Evolutionary conservation across 37 sponge, comb jelly and placozoan genomes (phyloP), one percentile per base, ranked within the genome.

Genomic region (Geodia barretti): DNA sequence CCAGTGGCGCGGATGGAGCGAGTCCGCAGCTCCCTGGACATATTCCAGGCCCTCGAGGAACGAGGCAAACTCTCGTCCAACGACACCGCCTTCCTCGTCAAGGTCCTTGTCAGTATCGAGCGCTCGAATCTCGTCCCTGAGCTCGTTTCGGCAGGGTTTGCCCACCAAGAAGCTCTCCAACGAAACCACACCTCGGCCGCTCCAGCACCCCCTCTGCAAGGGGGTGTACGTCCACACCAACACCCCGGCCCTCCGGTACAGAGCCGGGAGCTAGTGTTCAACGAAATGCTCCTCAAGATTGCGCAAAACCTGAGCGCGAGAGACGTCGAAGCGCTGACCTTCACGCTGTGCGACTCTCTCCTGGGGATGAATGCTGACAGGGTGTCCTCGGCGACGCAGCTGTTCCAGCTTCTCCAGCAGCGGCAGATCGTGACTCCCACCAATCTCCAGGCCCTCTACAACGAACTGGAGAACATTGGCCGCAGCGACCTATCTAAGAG

Each of bases 11-110:
- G 70, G 2, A 72, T 87, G 60, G 92, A 92, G 37, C 39, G 59
- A 28, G 62, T 83, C 28, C 43, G 68, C 0, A 68, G 63, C 25
- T 54, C 77, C 1, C 42, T 72, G 0, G 88, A 79, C 30, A 58
- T 92, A 1, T 92, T 87, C 41, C 39, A 62, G 39, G 88, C 88
- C 1, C 74, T 92, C 25, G 87, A 79, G 39, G 88, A 92, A 58
- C 62, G 75, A 36, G 92, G 91, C 1, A 74, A 78, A 39, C 62
- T 92, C 0, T 29, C 76, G 23, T 28, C 33, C 26, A 39, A 87
- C 36, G 79, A 92, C 31, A n/a, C 76, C 23, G 72, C 20, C 37
- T 87, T 78, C 33, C 76, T 92, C 3, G 39, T 68, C 17, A 33
- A 65, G 29, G 28, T 79, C 0, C 40, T 91, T 23, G 43, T 1